Conservation (phyloP, 1,140 invertebrate genomes). For the Bombus waltoni region DNA sequence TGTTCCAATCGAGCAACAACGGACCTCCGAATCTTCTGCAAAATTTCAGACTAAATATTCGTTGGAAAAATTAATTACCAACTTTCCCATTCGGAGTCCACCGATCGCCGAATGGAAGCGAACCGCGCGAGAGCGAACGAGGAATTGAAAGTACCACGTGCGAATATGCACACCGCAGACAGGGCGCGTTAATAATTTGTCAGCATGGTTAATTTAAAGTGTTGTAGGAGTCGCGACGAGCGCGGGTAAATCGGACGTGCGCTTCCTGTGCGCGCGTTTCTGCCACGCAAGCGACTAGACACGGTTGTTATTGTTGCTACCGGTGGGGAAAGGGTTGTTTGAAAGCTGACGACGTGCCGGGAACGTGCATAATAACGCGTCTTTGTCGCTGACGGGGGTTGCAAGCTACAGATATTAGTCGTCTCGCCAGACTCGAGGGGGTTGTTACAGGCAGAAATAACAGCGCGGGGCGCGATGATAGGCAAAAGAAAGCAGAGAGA, state of each 20-base stretch:
- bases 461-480: neutral
- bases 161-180: neutral
- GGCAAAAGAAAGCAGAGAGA: neutral
- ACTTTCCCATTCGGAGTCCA: neutral
- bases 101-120: too few species aligned
- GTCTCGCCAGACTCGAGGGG: conserved; percentile 57
- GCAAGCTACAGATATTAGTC: conserved; percentile 61
- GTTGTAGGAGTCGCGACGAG: neutral
- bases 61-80: neutral
- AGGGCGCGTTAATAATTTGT: neutral
- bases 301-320: conserved; percentile 35
- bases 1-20: too few species aligned
- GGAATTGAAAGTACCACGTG: too few species aligned
- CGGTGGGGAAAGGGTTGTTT: conserved; percentile 26
- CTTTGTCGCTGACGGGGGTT: conserved; percentile 24
- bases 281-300: conserved; percentile 27
- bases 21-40: too few species aligned
- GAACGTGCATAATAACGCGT: conserved; percentile 42
- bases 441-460: conserved; percentile 46
- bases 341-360: conserved; percentile 18
- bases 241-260: neutral
- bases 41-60: neutral
- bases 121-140: too few species aligned
- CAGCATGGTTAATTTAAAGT: conserved; percentile 10
- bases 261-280: neutral